Evolutionary conservation across 2,797 vertebrate species (phyloP), one percentile per base, ranked within the genome.

Genomic region (Lates japonicus): DNA sequence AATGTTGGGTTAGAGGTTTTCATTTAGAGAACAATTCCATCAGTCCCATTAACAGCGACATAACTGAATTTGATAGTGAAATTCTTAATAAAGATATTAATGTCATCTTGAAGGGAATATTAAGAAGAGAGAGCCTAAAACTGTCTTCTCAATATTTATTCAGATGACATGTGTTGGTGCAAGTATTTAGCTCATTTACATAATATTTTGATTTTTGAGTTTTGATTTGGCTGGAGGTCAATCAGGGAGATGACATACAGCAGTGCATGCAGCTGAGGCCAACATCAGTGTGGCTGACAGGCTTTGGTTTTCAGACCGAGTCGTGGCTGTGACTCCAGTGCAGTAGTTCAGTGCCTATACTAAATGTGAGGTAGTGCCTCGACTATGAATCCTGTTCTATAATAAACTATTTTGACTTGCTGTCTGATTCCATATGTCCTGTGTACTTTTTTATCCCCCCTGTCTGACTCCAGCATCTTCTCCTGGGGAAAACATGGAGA

Each of bases 291-390:
- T 80, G 74, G 16, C 87, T 84, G 74, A 80, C 88, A 88, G 85
- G 81, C 78, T 84, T 77, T 82, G 87, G 81, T 82, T 71, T 52
- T 60, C 88, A 68, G 76, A 87, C 63, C 72, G 87, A 91, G 90
- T 92, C 72, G 76, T 93, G 90, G 87, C 91, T 92, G 90, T 92
- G 84, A 91, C 87, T 95, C 86, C 91, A 91, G 94, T 95, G 90
- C 91, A 92, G 95, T 97, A 96, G 96, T 95, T 96, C 95, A 96
- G 96, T 97, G 96, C 96, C 96, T 97, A 96, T 94, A 96, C 83
- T 91, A 90, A 96, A 94, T 96, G 96, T 96, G 95, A 95, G 29
- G 80, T 96, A 94, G 95, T 95, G 95, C 93, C 95, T 94, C 90
- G 71, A 92, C 93, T 94, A 93, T 92, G 76, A 95, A 89, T 90